A percentile compares a stretch with the other conserved stretches of the same genome.
Evolutionary conservation across 2,888 invertebrate genomes (phyloP).

Genomic region (Piscicola geometra): DNA sequence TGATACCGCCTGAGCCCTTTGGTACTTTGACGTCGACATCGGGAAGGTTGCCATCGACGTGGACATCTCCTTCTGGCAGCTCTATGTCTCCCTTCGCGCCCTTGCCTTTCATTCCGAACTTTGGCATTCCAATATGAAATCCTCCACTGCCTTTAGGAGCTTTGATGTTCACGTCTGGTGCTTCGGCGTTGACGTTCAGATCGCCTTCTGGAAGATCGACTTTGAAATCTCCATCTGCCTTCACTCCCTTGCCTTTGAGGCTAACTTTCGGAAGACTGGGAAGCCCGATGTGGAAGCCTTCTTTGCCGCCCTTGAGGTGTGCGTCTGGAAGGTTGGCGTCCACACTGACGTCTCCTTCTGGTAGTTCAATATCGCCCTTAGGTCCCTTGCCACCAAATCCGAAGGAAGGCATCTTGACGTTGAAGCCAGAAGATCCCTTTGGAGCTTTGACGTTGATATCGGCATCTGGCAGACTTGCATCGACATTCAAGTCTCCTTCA

Average conservation of each 20-base stretch:
- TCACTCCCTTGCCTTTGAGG: conserved; percentile 24
- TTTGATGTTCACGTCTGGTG: conserved; percentile 13
- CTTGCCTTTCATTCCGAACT: not conserved
- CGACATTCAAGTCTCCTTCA: not conserved
- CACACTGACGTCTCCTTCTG: conserved; percentile 18
- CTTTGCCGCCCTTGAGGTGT: conserved; percentile 17
- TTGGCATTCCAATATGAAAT: conserved; percentile 23
- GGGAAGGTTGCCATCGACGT: conserved; percentile 23
- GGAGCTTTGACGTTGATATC: conserved; percentile 31
- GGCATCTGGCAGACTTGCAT: conserved; percentile 30
- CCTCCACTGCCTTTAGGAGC: conserved; percentile 27
- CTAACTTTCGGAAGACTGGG: conserved; percentile 27
- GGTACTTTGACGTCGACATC: conserved; percentile 23
- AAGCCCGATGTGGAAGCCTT: conserved; percentile 29
- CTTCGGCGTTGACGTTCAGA: conserved; percentile 22
- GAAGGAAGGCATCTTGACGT: conserved; percentile 20
- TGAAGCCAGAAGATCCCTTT: conserved; percentile 23
- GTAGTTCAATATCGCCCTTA: conserved; percentile 25
- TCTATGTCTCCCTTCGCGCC: conserved; percentile 32
- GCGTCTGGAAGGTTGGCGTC: conserved; percentile 28
- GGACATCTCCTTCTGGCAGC: conserved; percentile 31
- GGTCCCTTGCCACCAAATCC: conserved; percentile 21
- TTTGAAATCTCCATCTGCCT: conserved; percentile 26
- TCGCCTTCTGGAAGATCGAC: conserved; percentile 28
- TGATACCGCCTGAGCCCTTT: conserved; percentile 30